Conservation (phyloP, 2,797 vertebrate genomes). For the Etheostoma perlongum region DNA sequence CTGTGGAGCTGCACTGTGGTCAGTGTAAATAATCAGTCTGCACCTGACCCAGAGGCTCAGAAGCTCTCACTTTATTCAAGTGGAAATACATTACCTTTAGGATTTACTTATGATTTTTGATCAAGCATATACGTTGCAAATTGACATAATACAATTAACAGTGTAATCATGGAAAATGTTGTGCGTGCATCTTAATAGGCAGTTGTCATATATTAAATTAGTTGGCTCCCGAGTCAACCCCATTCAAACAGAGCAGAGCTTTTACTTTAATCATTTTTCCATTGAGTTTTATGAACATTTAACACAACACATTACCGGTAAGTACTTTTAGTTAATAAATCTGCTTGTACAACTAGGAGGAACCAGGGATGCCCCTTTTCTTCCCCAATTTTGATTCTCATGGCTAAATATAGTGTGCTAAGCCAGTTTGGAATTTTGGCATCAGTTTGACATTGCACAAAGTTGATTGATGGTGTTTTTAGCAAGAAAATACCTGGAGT, state of each 20-base stretch:
- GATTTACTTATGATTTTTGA: neutral
- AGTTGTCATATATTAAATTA: neutral
- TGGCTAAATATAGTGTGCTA: neutral
- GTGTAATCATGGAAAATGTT: neutral
- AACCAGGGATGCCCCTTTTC: neutral
- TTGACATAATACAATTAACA: neutral
- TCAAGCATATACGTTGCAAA: neutral
- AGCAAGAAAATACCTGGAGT: neutral
- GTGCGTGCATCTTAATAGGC: neutral
- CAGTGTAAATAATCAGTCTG: conserved; percentile 29
- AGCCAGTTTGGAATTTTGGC: neutral
- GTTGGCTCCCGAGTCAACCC: neutral
- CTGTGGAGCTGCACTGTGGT: conserved; percentile 28
- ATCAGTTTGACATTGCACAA: neutral
- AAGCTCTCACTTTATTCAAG: conserved; percentile 10
- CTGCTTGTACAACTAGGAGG: neutral
- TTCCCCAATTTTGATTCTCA: neutral
- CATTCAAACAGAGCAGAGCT: neutral
- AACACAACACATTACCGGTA: neutral
- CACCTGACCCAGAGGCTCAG: conserved; percentile 33
- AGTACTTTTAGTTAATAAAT: neutral
- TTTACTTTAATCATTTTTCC: neutral
- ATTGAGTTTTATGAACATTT: neutral
- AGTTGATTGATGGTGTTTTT: neutral
- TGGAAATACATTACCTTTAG: neutral